These are phyloP conservation scores for Fregetta grallaria DNA, from an alignment of 2,113 vertebrate species.

Conservation along the genomic window DNA sequence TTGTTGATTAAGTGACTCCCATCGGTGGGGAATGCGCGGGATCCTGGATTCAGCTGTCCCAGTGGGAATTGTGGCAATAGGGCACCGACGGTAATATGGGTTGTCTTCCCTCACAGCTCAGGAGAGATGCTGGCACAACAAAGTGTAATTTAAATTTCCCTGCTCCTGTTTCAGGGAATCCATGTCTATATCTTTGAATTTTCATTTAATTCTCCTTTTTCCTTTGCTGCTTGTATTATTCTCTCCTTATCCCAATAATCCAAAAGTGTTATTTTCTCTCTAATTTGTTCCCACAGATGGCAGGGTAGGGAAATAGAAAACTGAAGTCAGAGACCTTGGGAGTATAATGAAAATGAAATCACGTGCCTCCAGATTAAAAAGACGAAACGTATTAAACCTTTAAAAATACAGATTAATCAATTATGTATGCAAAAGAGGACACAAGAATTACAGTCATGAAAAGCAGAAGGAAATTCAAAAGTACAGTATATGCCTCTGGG, in stretches of 20 bases:
- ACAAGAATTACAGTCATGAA: constrained; percentile 64
- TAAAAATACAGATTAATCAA: constrained; percentile 72
- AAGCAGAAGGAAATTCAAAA: constrained; percentile 66
- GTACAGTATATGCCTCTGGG: constrained; percentile 66
- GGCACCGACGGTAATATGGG: accelerated
- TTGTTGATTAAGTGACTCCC: neutral
- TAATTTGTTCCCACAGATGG: constrained; percentile 31
- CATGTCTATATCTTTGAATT: neutral
- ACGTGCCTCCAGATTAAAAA: constrained; percentile 56
- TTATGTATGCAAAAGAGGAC: constrained; percentile 71
- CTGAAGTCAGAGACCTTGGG: constrained; percentile 53
- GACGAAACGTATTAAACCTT: constrained; percentile 56
- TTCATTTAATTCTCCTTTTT: constrained; percentile 2
- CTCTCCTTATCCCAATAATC: constrained; percentile 32
- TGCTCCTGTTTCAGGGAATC: neutral
- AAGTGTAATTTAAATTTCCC: constrained; percentile 6
- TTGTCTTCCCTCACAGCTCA: neutral
- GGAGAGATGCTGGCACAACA: neutral
- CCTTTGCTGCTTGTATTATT: constrained; percentile 10
- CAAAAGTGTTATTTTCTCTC: constrained; percentile 34
- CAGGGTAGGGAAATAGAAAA: constrained; percentile 15
- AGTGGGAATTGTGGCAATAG: neutral
- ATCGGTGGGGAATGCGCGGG: neutral
- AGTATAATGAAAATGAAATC: constrained; percentile 56
- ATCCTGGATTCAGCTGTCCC: neutral